Percentiles rank a stretch among this genome's conserved stretches.
phyloP scores from a whole-genome alignment of 2,113 vertebrate species.

The Notothenia rossii region DNA sequence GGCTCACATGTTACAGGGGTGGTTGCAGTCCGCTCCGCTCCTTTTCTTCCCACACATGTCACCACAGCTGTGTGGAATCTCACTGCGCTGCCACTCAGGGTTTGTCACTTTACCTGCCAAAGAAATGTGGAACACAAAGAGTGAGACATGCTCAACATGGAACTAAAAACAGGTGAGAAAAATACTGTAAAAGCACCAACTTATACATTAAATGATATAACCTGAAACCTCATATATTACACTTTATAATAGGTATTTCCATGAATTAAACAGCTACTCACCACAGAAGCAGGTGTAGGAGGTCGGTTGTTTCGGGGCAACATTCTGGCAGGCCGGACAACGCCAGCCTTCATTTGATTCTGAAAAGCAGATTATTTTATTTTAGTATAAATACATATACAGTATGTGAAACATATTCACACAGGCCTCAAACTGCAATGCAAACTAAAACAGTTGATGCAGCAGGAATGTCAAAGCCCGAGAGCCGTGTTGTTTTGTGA shows the following conservation, averaged over 20 bases:
- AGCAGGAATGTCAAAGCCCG: constrained; percentile 22
- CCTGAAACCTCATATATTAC: no score
- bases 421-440: not conserved
- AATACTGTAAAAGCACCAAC: not conserved
- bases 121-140: not conserved
- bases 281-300: constrained; percentile 97
- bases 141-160: not conserved
- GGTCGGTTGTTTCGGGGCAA: constrained; percentile 87
- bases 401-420: not conserved
- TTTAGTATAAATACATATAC: not conserved
- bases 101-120: constrained; percentile 93
- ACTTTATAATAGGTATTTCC: not conserved
- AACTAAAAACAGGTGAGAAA: not conserved
- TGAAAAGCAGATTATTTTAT: constrained; percentile 62
- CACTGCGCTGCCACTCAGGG: constrained; percentile 96
- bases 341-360: constrained; percentile 95
- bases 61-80: constrained; percentile 99
- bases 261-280: constrained; percentile 73
- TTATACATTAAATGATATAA: not conserved
- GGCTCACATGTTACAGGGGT: constrained; percentile 98
- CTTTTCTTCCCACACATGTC: constrained; percentile 97
- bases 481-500: constrained; percentile 8
- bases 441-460: constrained; percentile 17
- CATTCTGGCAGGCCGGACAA: constrained; percentile 98
- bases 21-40: constrained; percentile 91